Evolutionary conservation across 2,888 invertebrate species (phyloP), one percentile per base, ranked within the genome.

Genomic region (Deladenus siricidicola): DNA sequence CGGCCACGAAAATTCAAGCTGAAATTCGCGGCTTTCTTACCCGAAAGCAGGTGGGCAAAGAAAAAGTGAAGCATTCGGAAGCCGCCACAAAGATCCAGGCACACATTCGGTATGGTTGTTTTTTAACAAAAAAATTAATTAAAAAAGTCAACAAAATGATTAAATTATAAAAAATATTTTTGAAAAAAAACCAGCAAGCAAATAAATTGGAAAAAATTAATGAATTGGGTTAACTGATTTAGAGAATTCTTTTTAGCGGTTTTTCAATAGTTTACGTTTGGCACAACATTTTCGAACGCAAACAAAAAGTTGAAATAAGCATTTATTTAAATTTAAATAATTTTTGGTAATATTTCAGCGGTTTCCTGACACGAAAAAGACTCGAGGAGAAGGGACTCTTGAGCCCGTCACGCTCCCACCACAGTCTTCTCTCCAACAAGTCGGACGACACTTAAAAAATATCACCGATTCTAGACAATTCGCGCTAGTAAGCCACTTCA

Each of bases 31-130:
- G 77, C 10, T 77, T 71, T 55, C 59, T 77, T 23, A 67, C 75
- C 30, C 61, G 77, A 17, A 78, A 75, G 56, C 73, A 76, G 17
- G 70, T 74, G 26, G 70, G 73, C 34, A 70, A 70, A 39, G 84
- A 86, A 66, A 90, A 90, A 83, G 89, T 89, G 21, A 88, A 89
- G 72, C 82, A 90, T 75, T 86, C 89, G 82, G 88, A 89, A 80
- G 90, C 90, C 1, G 90, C 90, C 29, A 88, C 89, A 64, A 90
- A 89, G 83, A 90, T 90, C 68, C 90, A 90, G 80, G 89, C 90
- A 58, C 89, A 89, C 52, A 90, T 90, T 86, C 86, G 90, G 30
- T 58, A 17, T 8, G n/a, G n/a, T n/a, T n/a, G n/a, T n/a, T n/a
- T n/a, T n/a, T n/a, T 19, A 44, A 48, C 39, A 34, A 34, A 34